These are phyloP conservation scores for Heteropelma amictum DNA, from an alignment of 2,888 invertebrate species.

Conservation along the genomic window DNA sequence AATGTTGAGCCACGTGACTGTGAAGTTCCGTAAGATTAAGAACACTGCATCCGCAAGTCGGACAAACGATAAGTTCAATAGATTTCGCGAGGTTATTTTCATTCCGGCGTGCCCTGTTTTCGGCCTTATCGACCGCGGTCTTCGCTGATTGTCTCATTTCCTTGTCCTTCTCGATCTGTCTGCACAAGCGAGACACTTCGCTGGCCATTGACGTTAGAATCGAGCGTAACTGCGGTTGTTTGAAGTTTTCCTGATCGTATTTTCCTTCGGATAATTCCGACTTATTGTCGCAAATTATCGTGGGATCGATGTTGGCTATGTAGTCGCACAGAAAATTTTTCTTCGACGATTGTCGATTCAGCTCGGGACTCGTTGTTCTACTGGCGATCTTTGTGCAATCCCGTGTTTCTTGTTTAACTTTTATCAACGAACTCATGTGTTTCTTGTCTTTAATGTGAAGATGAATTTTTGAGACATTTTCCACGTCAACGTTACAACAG, in stretches of 20 bases:
- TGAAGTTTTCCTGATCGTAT: no score
- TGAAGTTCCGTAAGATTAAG: not conserved
- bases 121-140: not conserved
- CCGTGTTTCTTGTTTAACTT: not conserved
- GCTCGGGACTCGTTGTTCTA: not conserved
- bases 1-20: constrained; percentile 5
- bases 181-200: no score
- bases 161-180: not conserved
- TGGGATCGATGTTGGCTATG: not conserved
- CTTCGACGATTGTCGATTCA: no score
- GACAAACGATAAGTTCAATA: not conserved
- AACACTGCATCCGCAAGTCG: not conserved
- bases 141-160: not conserved
- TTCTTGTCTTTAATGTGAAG: constrained; percentile 25
- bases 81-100: not conserved
- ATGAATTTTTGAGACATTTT: constrained; percentile 1
- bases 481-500: not conserved
- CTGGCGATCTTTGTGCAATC: not conserved
- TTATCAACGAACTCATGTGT: constrained; percentile 17
- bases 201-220: not conserved
- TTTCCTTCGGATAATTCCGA: no score
- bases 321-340: not conserved
- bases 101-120: not conserved
- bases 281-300: no score
- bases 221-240: not conserved